These are phyloP conservation scores for Butorides virescens DNA, from an alignment of 2,113 vertebrate genomes.

Conservation along the genomic window DNA sequence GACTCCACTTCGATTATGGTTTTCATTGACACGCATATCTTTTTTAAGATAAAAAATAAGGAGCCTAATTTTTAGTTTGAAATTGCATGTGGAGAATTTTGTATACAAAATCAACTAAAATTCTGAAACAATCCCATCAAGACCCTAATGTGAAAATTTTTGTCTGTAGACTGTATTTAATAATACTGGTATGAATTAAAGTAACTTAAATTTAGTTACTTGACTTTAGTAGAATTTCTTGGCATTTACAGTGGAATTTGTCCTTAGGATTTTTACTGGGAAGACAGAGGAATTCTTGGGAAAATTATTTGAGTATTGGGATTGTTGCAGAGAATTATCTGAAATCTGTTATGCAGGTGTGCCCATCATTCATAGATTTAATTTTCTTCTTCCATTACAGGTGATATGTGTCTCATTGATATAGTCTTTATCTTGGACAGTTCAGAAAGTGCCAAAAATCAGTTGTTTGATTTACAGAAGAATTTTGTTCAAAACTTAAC, in stretches of 20 bases:
- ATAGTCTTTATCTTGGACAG: constrained; percentile 89
- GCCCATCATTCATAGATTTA: neutral
- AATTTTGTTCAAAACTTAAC: constrained; percentile 78
- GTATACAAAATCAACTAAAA: neutral
- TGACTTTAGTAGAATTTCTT: neutral
- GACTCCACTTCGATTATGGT: neutral
- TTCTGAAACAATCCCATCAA: neutral
- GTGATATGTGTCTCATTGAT: constrained; percentile 76
- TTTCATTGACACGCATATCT: neutral
- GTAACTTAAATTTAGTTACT: neutral
- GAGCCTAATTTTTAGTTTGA: neutral
- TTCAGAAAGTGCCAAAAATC: constrained; percentile 84
- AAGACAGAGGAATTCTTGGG: neutral
- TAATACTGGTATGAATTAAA: neutral
- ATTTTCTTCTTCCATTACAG: constrained; percentile 62
- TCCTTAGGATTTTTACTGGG: neutral
- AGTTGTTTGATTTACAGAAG: constrained; percentile 83
- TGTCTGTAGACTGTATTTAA: neutral
- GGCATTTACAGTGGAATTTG: neutral
- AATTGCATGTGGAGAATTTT: neutral
- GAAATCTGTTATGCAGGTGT: neutral
- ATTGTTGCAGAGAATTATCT: neutral
- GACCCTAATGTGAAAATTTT: neutral
- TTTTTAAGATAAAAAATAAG: neutral
- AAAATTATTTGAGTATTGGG: neutral